Conservation (phyloP, 2,797 vertebrate species). For the Rhinella marina region DNA sequence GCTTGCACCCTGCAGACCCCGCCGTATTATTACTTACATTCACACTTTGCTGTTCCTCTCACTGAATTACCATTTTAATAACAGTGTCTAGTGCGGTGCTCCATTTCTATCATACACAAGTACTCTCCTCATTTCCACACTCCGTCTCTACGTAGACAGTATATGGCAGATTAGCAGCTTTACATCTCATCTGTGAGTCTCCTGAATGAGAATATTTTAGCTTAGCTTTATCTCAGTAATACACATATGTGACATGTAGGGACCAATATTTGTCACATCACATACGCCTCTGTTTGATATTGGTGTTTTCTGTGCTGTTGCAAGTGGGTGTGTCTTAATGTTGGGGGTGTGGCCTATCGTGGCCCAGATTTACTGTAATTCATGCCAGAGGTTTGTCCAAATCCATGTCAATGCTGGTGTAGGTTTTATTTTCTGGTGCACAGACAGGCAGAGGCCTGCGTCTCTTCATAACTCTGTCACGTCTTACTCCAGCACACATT, state of each 20-base stretch:
- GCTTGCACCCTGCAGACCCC: neutral
- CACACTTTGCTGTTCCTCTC: neutral
- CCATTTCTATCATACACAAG: neutral
- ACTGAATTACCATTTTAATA: slow-evolving; percentile 9
- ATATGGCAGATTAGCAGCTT: neutral
- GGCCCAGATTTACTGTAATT: too few species aligned
- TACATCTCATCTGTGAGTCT: neutral
- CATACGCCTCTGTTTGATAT: too few species aligned
- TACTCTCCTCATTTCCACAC: neutral
- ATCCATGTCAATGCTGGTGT: too few species aligned
- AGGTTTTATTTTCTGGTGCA: too few species aligned
- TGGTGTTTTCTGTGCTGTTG: too few species aligned
- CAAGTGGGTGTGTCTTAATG: too few species aligned
- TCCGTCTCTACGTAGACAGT: neutral
- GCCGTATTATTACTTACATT: neutral
- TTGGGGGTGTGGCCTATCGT: too few species aligned
- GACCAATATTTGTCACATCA: neutral
- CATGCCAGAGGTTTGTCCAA: too few species aligned
- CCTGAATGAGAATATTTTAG: neutral
- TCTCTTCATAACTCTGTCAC: too few species aligned
- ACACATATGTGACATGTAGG: neutral
- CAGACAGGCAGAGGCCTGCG: too few species aligned
- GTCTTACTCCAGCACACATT: too few species aligned
- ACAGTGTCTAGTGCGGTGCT: neutral
- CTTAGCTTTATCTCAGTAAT: neutral